Conservation (phyloP, 1,140 invertebrate genomes). For the Drosophila bipectinata region DNA sequence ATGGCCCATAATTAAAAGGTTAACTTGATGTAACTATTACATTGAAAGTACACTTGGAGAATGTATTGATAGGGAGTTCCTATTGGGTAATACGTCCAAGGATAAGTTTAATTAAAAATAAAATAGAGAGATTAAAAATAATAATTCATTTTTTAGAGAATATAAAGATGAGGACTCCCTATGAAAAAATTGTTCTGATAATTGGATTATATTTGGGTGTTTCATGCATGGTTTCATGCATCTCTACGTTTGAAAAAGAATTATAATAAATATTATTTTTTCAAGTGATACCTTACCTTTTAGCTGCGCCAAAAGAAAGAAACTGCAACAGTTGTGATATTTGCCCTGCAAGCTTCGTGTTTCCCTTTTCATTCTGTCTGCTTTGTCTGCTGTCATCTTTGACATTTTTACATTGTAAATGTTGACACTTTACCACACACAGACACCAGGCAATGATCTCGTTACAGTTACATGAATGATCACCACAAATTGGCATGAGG, state of each 20-base stretch:
- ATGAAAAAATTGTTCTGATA: too few species aligned
- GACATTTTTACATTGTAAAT: constrained; percentile 82
- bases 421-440: constrained; percentile 83
- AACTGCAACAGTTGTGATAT: constrained; percentile 57
- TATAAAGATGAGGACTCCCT: too few species aligned
- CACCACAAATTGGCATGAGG: constrained; percentile 79
- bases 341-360: constrained; percentile 7
- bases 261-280: neutral
- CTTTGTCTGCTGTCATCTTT: constrained; percentile 71
- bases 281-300: neutral
- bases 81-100: neutral
- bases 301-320: neutral
- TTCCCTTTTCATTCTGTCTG: constrained; percentile 11
- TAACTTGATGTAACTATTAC: constrained; percentile 75
- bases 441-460: constrained; percentile 65
- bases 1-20: constrained; percentile 78
- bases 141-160: too few species aligned
- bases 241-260: too few species aligned
- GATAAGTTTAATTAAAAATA: too few species aligned
- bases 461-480: constrained; percentile 80
- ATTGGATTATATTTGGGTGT: too few species aligned
- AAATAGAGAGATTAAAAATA: too few species aligned
- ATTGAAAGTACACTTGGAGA: constrained; percentile 19
- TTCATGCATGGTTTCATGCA: too few species aligned
- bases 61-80: neutral